These are phyloP conservation scores for Siderastrea radians DNA, from an alignment of 92 coral and sea anemone species.

Conservation along the genomic window DNA sequence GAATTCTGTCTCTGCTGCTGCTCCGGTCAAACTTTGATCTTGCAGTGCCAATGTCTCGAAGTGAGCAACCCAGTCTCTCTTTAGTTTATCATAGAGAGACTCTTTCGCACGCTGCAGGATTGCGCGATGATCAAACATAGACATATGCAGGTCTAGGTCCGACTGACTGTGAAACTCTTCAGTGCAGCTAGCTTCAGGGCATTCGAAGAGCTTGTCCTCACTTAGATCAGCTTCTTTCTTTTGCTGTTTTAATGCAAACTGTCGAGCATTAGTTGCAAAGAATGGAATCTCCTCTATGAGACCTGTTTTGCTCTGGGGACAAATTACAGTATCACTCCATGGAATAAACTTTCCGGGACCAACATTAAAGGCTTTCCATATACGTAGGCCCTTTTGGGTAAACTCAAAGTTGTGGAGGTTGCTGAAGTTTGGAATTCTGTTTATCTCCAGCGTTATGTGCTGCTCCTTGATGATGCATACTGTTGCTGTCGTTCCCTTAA, in stretches of 20 bases:
- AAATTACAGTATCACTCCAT: constrained; percentile 44
- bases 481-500: constrained; percentile 62
- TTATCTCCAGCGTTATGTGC: constrained; percentile 46
- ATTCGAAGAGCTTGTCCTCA: constrained; percentile 39
- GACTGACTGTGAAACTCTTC: constrained; percentile 56
- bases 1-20: constrained; percentile 18
- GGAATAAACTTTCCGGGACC: constrained; percentile 66
- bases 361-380: constrained; percentile 64
- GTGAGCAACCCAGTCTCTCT: constrained; percentile 65
- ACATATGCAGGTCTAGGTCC: constrained; percentile 56
- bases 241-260: constrained; percentile 24
- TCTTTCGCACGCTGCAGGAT: constrained; percentile 31
- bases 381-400: constrained; percentile 43
- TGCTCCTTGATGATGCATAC: constrained; percentile 51
- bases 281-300: constrained; percentile 47
- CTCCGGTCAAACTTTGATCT: constrained; percentile 14
- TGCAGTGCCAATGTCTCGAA: constrained; percentile 42
- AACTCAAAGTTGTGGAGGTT: constrained; percentile 58
- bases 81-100: constrained; percentile 43
- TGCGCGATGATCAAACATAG: constrained; percentile 19
- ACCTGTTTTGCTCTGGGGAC: constrained; percentile 37
- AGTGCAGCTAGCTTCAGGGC: constrained; percentile 58
- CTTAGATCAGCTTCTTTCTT: constrained; percentile 20
- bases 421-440: constrained; percentile 40
- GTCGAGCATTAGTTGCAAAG: constrained; percentile 47